Base-by-base conservation (phyloP, 2,113 vertebrate species). In the Syngnathus scovelli region DNA sequence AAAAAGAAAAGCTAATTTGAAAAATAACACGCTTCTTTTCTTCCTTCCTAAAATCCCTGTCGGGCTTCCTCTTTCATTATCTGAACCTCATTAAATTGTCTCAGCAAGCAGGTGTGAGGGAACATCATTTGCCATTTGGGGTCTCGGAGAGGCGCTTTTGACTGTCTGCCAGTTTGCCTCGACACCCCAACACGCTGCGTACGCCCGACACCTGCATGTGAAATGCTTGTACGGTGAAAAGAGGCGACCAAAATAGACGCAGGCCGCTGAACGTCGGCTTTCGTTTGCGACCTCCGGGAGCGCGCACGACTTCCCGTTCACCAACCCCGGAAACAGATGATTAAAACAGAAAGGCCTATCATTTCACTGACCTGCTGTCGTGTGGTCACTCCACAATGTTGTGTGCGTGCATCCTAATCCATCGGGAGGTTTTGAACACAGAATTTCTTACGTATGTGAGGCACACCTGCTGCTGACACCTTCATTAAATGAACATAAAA, bases 311-410 rank as follows among this genome's bases (percentile, higher is more conserved):
- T 91, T 92, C 91, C 91, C 91, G 88, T 77, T 56, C 69, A 78
- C 64, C 19, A 27, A 18, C 55, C 46, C 83, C 82, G 87, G 89
- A 91, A 92, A 92, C 91, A 92, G 91, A 92, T 92, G 91, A 89
- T 87, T 89, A 12, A 86, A 27, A 90, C 90, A 90, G 91, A 92
- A 91, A 90, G 90, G 91, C 91, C 90, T 89, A 82, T 33, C 27
- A 33, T 33, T 33, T 33, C 27, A 33, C 27, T 33, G 27, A 33
- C 41, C 1, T 9, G 7, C 41, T 43, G 11, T 43, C 41, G 3
- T 9, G 41, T 43, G 41, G 41, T 43, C 41, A 43, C 41, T 43
- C 41, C 41, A 43, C 8, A 8, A 33, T 33, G 27, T 33, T 33
- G 27, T 33, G 27, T 33, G 27, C 27, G 3, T 33, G 27, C 27